phyloP scores from a whole-genome alignment of 2,113 vertebrate species.

The Anas platyrhynchos region DNA sequence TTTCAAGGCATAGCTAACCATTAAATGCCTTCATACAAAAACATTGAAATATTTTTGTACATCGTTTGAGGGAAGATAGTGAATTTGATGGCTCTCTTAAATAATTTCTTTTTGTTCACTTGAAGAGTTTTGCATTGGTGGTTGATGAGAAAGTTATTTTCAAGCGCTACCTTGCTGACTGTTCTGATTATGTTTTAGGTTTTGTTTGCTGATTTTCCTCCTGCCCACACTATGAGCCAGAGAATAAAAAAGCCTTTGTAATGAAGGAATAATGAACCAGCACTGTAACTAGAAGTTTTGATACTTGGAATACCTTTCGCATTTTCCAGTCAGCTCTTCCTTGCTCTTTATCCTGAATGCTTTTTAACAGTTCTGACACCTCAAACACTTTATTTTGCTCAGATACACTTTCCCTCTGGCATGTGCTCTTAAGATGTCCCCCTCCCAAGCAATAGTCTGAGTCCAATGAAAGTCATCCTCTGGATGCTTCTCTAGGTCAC shows the following conservation, averaged over 20 bases:
- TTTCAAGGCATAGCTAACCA: neutral
- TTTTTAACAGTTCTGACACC: neutral
- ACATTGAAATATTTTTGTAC: neutral
- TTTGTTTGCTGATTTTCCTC: neutral
- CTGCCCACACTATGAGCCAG: neutral
- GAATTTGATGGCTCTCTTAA: neutral
- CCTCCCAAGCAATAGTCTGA: neutral
- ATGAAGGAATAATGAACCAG: slow-evolving; percentile 7
- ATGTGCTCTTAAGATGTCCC: neutral
- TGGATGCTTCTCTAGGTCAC: neutral
- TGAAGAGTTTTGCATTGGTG: neutral
- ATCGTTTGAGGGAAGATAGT: neutral
- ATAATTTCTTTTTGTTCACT: neutral
- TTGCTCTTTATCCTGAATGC: neutral
- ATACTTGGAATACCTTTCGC: neutral
- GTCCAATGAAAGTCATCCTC: neutral
- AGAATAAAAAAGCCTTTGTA: slow-evolving; percentile 4
- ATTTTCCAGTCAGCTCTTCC: neutral
- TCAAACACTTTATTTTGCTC: neutral
- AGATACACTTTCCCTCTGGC: neutral
- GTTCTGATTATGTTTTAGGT: neutral
- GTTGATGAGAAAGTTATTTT: neutral
- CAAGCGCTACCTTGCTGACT: neutral
- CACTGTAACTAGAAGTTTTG: neutral
- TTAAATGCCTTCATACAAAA: neutral